phyloP scores from a whole-genome alignment of 2,113 vertebrate species.

The Neomonachus schauinslandi region DNA sequence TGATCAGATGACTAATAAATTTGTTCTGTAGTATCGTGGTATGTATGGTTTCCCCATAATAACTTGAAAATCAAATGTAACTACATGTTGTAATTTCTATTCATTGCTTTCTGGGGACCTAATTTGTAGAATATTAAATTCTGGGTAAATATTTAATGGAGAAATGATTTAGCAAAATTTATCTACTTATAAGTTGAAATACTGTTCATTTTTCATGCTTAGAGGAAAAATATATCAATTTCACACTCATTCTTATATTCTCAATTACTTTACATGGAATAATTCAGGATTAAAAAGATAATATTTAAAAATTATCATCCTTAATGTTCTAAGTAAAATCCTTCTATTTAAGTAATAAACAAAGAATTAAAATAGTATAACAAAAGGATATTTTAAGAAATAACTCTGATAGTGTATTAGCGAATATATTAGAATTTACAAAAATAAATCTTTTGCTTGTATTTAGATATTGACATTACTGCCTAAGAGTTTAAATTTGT shows the following conservation, averaged over 20 bases:
- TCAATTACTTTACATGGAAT: background rate
- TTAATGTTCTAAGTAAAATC: background rate
- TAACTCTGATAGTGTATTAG: background rate
- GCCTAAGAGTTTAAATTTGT: background rate
- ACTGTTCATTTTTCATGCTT: slow-evolving; percentile 33
- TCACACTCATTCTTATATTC: background rate
- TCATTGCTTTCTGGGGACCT: slow-evolving; percentile 65
- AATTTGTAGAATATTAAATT: slow-evolving; percentile 69
- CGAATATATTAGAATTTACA: background rate
- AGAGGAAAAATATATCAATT: slow-evolving; percentile 11
- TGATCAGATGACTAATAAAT: slow-evolving; percentile 56
- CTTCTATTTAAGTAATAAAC: slow-evolving; percentile 27
- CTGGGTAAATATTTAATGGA: slow-evolving; percentile 52
- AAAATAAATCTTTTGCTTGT: background rate
- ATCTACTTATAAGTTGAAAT: slow-evolving; percentile 49
- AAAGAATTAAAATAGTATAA: background rate
- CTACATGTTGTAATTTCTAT: slow-evolving; percentile 56
- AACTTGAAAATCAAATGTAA: slow-evolving; percentile 74
- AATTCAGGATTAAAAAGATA: slow-evolving; percentile 8
- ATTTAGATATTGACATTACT: background rate
- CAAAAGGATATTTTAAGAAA: background rate
- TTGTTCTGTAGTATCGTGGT: background rate
- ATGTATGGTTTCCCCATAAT: slow-evolving; percentile 44
- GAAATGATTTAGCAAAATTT: slow-evolving; percentile 50
- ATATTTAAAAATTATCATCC: background rate